Evolutionary conservation across 2,113 vertebrate genomes (phyloP), one percentile per base, ranked within the genome.

Genomic region (Isichthys henryi): DNA sequence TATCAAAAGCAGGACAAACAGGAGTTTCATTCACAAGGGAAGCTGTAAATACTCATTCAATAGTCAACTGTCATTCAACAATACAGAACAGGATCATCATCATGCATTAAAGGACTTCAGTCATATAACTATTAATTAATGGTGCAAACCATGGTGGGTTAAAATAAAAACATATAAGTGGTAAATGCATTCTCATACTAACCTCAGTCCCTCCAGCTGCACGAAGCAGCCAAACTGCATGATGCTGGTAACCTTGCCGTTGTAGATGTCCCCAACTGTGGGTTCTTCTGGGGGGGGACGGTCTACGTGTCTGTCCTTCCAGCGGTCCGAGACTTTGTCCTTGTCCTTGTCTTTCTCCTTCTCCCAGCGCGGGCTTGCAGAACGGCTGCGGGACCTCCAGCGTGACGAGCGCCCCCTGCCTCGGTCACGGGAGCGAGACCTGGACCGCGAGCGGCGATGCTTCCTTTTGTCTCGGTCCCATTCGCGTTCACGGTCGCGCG

Each of bases 181-280:
- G 39, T 15, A 46, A 39, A 43, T 21, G 21, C 19, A 35, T n/a
- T 10, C n/a, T 21, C 46, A 19, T 17, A 88, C 88, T 88, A 94
- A 99, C 98, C 98, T 96, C 0, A 99, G 93, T 5, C 98, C 98
- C 91, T 99, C 98, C 88, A 99, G 96, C 92, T 99, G 98, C 89
- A 99, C 98, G 85, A 99, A 99, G 93, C 98, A 99, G 0, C 98
- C 98, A 88, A 99, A 99, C 91, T 99, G 98, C 98, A 99, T 99
- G 89, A 99, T 99, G 89, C 98, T 99, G 15, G 98, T 99, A 90
- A 99, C 96, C 93, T 99, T 99, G 92, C 98, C 98, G 0, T 98
- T 99, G 93, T 99, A 99, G 90, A 99, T 98, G 93, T 99, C 98
- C 0, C 98, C 98, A 0, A 99, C 97, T 39, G 97, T 96, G 0